Evolutionary conservation across 2,888 invertebrate genomes (phyloP).

Genomic region (Perdita meconis): DNA sequence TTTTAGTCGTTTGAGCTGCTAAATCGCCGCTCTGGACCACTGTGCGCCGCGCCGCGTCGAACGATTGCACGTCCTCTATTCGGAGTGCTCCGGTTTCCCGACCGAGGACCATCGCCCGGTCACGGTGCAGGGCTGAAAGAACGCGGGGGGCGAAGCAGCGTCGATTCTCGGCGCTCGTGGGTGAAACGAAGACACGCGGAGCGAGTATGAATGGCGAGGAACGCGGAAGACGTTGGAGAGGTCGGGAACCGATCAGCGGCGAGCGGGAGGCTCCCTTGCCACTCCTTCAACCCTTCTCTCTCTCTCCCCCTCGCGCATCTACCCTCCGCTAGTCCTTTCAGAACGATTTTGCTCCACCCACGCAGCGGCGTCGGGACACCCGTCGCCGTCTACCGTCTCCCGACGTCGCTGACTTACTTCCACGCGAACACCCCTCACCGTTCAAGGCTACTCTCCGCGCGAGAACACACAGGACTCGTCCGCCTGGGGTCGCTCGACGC

Average conservation of each 20-base stretch:
- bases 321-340: constrained; percentile 46
- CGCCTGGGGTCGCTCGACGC: background rate
- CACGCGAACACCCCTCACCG: constrained; percentile 48
- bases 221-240: constrained; percentile 78
- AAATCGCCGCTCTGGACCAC: too few species aligned
- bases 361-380: constrained; percentile 70
- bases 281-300: constrained; percentile 43
- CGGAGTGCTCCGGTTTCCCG: background rate
- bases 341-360: constrained; percentile 74
- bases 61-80: background rate
- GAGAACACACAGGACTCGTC: constrained; percentile 29
- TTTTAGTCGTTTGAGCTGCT: too few species aligned
- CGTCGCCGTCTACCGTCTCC: constrained; percentile 58
- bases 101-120: background rate
- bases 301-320: background rate
- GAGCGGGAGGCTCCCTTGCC: constrained; percentile 38
- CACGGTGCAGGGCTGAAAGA: background rate
- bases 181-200: constrained; percentile 61
- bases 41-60: background rate
- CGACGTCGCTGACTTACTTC: constrained; percentile 69
- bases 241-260: constrained; percentile 80
- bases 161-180: constrained; percentile 23
- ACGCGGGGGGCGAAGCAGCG: background rate
- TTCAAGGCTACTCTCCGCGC: constrained; percentile 55
- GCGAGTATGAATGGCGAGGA: constrained; percentile 72